Conservation (phyloP, 2,888 invertebrate genomes). For the Meiosimyza decipiens region DNA sequence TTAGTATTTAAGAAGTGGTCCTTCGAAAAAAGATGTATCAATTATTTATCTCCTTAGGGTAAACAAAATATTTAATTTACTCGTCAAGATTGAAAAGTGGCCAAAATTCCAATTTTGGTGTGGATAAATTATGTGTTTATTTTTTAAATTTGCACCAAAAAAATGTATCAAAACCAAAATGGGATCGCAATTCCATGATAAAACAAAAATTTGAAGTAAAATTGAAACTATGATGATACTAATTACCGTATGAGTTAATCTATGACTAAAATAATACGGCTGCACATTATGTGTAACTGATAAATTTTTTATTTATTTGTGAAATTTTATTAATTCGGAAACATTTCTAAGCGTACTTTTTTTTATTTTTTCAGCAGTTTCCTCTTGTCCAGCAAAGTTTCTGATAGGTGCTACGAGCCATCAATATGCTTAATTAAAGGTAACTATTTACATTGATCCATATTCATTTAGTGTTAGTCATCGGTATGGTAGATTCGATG, state of each 20-base stretch:
- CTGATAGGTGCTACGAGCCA: too few relatives aligned
- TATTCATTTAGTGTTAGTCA: too few relatives aligned
- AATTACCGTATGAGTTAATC: constrained; percentile 52
- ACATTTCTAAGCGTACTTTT: neutral
- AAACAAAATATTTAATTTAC: constrained; percentile 7
- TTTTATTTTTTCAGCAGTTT: neutral
- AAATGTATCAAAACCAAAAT: too few relatives aligned
- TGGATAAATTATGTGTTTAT: too few relatives aligned
- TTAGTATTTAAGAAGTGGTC: neutral
- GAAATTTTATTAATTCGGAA: neutral
- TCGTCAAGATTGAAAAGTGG: neutral
- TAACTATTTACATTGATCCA: neutral
- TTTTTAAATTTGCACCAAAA: too few relatives aligned
- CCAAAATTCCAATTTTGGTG: neutral
- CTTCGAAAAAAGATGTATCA: constrained; percentile 3
- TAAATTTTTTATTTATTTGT: constrained; percentile 2
- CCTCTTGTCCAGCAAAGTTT: neutral
- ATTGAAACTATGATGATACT: constrained; percentile 45
- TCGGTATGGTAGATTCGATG: too few relatives aligned
- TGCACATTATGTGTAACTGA: constrained; percentile 49
- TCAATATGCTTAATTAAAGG: neutral
- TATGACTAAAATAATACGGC: constrained; percentile 47
- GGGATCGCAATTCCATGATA: too few relatives aligned
- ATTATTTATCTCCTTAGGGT: too few relatives aligned
- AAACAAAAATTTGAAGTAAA: too few relatives aligned